phyloP scores from a whole-genome alignment of 2,888 invertebrate species.

The Agrochola lychnidis region DNA sequence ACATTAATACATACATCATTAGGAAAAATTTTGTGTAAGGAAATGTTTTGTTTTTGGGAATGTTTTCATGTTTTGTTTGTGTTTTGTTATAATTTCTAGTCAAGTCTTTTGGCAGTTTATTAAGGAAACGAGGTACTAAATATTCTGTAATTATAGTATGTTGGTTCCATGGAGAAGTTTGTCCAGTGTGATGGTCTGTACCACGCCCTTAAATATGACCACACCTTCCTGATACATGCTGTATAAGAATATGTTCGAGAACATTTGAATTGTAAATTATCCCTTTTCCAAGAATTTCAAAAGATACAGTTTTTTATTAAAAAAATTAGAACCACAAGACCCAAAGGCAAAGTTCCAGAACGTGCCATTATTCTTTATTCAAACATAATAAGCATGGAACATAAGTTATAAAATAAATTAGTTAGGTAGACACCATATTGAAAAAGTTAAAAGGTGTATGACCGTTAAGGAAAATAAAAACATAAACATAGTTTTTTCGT shows the following conservation, averaged over 20 bases:
- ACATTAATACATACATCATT: no score
- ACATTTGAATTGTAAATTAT: not conserved
- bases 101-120: no score
- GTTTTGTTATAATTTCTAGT: no score
- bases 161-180: not conserved
- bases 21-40: no score
- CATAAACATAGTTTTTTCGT: not conserved
- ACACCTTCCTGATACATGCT: not conserved
- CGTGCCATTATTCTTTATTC: not conserved
- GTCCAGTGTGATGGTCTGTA: not conserved
- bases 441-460: not conserved
- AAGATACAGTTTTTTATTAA: not conserved
- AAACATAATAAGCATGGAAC: not conserved
- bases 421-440: not conserved
- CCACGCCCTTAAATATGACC: not conserved
- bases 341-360: not conserved
- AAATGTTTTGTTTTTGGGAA: no score
- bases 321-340: not conserved
- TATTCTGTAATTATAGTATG: no score
- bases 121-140: no score
- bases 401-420: not conserved
- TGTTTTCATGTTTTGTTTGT: no score
- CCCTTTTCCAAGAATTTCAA: not conserved
- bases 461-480: not conserved
- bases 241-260: not conserved